These are phyloP conservation scores for Bradypodion ventrale DNA, from an alignment of 2,797 vertebrate species.

Conservation along the genomic window DNA sequence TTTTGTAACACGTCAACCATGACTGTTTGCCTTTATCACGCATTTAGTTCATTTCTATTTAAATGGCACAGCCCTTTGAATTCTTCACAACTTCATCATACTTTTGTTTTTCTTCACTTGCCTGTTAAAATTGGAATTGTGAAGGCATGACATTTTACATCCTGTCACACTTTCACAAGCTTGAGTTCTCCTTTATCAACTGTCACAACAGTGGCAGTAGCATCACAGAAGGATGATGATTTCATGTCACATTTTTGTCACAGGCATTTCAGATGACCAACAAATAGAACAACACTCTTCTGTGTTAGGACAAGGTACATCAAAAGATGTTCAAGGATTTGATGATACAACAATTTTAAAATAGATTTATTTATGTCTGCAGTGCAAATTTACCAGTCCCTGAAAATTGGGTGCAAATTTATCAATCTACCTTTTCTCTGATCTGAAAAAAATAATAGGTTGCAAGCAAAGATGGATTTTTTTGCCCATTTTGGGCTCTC, in stretches of 20 bases:
- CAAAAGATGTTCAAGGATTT: background rate
- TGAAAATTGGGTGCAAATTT: too few relatives aligned
- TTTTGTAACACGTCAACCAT: background rate
- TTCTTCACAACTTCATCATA: conserved; percentile 1
- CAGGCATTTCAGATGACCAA: background rate
- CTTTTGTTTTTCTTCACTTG: background rate
- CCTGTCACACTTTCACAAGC: background rate
- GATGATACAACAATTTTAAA: background rate
- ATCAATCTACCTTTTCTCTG: too few relatives aligned
- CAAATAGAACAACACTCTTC: background rate
- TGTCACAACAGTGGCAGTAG: conserved; percentile 1
- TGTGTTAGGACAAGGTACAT: background rate
- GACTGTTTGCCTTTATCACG: background rate
- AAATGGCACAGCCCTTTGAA: background rate
- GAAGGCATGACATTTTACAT: conserved; percentile 25
- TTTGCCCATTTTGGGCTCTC: too few relatives aligned
- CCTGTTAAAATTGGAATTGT: conserved; percentile 26
- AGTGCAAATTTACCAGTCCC: background rate
- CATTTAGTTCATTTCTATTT: background rate
- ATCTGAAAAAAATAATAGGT: too few relatives aligned
- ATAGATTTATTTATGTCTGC: too few relatives aligned
- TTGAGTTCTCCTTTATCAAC: background rate
- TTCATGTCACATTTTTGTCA: background rate
- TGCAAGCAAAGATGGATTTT: too few relatives aligned
- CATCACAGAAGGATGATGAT: conserved; percentile 1